Evolutionary conservation across 2,797 vertebrate genomes (phyloP).

Genomic region (Anomalospiza imberbis): DNA sequence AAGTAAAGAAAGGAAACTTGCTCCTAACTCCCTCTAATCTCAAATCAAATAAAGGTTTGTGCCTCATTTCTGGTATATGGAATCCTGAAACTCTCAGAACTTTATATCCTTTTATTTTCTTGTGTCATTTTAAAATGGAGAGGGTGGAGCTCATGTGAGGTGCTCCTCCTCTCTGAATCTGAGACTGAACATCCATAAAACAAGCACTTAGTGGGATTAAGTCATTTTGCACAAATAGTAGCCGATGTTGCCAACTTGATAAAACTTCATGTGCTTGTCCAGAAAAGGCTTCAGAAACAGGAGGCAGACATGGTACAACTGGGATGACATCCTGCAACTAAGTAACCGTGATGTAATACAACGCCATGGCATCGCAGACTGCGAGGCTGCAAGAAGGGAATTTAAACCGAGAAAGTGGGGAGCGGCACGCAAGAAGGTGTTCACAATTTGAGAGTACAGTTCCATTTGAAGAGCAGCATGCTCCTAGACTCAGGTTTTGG

Average conservation of each 20-base stretch:
- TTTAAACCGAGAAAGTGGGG: fast-evolving
- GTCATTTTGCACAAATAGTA: background rate
- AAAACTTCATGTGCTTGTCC: fast-evolving
- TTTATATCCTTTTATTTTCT: background rate
- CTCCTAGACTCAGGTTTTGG: too few species aligned
- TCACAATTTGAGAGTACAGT: background rate
- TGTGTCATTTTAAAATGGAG: background rate
- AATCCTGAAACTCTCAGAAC: background rate
- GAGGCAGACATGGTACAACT: fast-evolving
- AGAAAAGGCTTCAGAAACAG: background rate
- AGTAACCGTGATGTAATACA: fast-evolving
- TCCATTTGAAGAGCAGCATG: background rate
- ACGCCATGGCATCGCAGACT: fast-evolving
- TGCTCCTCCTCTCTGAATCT: background rate
- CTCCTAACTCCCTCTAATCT: background rate
- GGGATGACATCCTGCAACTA: background rate
- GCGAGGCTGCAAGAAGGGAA: background rate
- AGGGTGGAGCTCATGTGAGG: background rate
- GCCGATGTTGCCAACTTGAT: fast-evolving
- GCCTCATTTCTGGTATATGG: background rate
- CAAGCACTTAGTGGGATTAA: background rate
- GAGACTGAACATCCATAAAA: background rate
- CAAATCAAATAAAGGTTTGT: background rate
- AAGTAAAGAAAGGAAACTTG: background rate
- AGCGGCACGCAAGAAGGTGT: fast-evolving